Base-by-base conservation (phyloP, 2,888 invertebrate genomes). In the Nymphalis urticae region DNA sequence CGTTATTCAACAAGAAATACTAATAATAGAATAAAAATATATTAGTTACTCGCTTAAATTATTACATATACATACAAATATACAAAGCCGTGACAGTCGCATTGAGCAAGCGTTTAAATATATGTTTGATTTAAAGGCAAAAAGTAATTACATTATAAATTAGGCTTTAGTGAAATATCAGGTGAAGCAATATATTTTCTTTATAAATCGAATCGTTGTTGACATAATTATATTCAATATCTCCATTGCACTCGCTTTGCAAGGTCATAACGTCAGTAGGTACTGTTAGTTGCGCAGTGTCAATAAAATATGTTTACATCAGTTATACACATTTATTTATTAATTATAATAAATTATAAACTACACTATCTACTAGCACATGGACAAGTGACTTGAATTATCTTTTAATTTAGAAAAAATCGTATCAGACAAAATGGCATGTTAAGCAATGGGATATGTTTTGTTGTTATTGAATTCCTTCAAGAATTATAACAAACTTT, bases 251-350 rank as follows among this genome's bases (percentile, higher is more conserved):
- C n/a, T 56, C 68, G 68, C 64, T 36, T 53, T 56, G 64, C 64
- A 69, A 69, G 68, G 64, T 69, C 64, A 64, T 32, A 61, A 47
- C 54, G 48, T 64, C 64, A 56, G 64, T 53, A 48, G 53, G 47
- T 36, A 48, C n/a, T 60, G n/a, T 27, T 13, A 51, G 53, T 54
- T 53, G 61, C 61, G 54, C 19, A 48, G 8, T 53, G n/a, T 47
- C 24, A 54, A 48, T 53, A 56, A 51, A 64, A 64, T 64, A 64
- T 56, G 42, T 63, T 54, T 47, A 56, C 54, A 56, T 13, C 16
- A 48, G 47, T 64, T 54, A 56, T 58, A 19, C 36, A 64, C 48
- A 56, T 48, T 48, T 47, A 64, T 54, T 56, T 56, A 62, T 53
- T 56, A 56, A 47, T 48, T 21, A 56, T 54, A 56, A 56, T 56